A percentile compares a stretch with the other conserved stretches of the same genome.
Evolutionary conservation across 1,140 invertebrate species (phyloP).

Genomic region (Solenopsis invicta): DNA sequence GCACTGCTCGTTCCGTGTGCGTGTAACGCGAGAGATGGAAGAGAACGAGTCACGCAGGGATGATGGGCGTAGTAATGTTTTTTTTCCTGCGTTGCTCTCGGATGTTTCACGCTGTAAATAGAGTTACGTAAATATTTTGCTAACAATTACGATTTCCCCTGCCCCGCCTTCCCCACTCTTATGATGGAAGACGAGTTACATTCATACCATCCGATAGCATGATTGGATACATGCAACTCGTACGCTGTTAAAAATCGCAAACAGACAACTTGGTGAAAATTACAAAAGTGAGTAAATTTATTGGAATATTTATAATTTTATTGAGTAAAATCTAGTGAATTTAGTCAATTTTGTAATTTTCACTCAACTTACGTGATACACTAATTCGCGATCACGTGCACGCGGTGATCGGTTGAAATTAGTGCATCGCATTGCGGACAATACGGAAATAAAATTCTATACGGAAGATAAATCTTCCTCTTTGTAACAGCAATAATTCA

Average conservation of each 20-base stretch:
- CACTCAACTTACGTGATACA: too few species aligned
- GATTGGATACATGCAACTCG: background rate
- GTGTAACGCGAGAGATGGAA: background rate
- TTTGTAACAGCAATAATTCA: background rate
- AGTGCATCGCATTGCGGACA: background rate
- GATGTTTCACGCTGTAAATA: background rate
- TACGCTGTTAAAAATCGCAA: too few species aligned
- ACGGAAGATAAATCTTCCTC: too few species aligned
- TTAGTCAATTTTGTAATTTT: too few species aligned
- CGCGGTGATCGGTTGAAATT: background rate
- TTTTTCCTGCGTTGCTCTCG: background rate
- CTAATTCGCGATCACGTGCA: background rate
- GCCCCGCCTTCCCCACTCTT: too few species aligned
- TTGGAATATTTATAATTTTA: too few species aligned
- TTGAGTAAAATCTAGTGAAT: too few species aligned
- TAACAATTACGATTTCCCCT: constrained; percentile 3
- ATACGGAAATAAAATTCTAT: background rate
- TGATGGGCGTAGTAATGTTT: constrained; percentile 13
- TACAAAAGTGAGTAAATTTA: too few species aligned
- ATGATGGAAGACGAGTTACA: background rate
- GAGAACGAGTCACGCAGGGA: background rate
- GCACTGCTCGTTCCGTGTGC: background rate
- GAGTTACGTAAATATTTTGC: constrained; percentile 29
- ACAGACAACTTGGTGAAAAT: too few species aligned
- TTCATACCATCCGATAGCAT: background rate